These are phyloP conservation scores for Oasisia sp. DNA, from an alignment of 2,888 invertebrate species.

Conservation along the genomic window DNA sequence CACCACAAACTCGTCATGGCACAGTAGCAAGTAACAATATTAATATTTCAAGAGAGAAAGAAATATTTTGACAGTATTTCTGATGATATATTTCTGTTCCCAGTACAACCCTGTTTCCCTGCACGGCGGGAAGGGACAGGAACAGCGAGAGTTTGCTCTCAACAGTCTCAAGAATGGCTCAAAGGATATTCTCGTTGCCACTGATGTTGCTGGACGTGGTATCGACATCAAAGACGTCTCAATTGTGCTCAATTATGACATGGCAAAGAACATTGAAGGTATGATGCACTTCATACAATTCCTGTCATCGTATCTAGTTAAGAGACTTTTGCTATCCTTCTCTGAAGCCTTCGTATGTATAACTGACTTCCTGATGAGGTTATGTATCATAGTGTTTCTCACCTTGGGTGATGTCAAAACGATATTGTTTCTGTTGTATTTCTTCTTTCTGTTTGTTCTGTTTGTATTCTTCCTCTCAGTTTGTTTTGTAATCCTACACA, in stretches of 20 bases:
- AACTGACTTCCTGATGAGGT: not conserved
- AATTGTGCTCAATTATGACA: conserved; percentile 98
- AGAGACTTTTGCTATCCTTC: conserved; percentile 17
- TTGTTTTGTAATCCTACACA: no score
- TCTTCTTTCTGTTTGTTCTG: no score
- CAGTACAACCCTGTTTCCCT: conserved; percentile 94
- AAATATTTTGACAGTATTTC: not conserved
- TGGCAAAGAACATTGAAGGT: conserved; percentile 98
- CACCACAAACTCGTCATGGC: no score
- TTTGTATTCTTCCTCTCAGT: no score
- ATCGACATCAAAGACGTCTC: conserved; percentile 99
- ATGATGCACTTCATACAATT: conserved; percentile 36
- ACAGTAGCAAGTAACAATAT: no score
- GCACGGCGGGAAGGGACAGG: conserved; percentile 99
- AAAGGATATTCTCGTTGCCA: conserved; percentile 98
- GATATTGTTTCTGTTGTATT: no score
- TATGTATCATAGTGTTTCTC: no score
- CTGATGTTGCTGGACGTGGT: conserved; percentile 99
- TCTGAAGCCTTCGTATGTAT: not conserved
- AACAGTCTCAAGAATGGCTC: conserved; percentile 94
- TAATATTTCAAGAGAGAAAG: no score
- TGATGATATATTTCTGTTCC: not conserved
- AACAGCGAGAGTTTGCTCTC: conserved; percentile 97
- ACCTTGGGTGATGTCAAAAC: no score
- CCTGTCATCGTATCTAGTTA: not conserved